These are phyloP conservation scores for Tupiocoris notatus DNA, from an alignment of 2,888 invertebrate species.

Conservation along the genomic window DNA sequence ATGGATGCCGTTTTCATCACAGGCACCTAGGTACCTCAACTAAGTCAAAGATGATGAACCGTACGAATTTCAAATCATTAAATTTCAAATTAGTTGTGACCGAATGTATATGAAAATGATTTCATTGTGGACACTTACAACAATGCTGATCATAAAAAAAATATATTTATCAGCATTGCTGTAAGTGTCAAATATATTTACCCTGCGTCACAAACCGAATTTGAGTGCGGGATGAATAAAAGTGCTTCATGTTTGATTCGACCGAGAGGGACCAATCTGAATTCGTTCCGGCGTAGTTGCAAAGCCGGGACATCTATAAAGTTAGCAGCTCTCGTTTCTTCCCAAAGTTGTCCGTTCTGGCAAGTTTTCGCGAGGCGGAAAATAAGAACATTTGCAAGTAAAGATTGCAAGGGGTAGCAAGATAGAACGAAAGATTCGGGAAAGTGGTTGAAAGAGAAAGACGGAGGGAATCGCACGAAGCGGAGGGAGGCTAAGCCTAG, in stretches of 20 bases:
- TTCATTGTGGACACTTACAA: too few species aligned
- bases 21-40: too few species aligned
- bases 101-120: too few species aligned
- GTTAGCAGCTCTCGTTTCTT: background rate
- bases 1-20: too few species aligned
- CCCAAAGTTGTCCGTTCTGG: background rate
- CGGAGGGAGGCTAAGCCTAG: slow-evolving; percentile 7
- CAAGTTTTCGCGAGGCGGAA: slow-evolving; percentile 17
- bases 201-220: background rate
- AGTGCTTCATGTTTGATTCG: background rate
- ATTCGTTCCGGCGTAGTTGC: background rate
- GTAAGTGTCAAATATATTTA: too few species aligned
- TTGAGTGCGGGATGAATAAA: background rate
- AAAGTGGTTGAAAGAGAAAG: background rate
- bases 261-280: background rate
- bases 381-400: slow-evolving; percentile 36
- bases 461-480: background rate
- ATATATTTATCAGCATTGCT: too few species aligned
- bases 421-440: background rate
- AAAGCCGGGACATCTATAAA: background rate
- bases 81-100: too few species aligned
- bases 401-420: slow-evolving; percentile 23
- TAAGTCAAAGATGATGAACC: too few species aligned
- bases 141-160: too few species aligned
- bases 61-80: too few species aligned